Conservation (phyloP, 2,888 invertebrate genomes). For the Camptogramma bilineatum region DNA sequence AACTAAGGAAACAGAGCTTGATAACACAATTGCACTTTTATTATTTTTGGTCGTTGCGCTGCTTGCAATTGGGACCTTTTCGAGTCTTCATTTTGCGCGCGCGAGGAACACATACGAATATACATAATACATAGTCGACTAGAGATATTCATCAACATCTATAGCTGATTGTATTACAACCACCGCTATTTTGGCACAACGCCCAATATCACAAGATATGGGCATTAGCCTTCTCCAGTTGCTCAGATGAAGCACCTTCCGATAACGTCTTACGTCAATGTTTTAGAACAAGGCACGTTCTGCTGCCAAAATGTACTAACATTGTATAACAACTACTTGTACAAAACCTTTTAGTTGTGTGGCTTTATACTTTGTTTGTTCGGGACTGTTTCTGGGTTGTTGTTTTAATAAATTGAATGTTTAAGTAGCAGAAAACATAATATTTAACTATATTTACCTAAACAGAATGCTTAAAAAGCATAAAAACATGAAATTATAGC, state of each 20-base stretch:
- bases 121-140: no score
- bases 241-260: slow-evolving; percentile 18
- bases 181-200: slow-evolving; percentile 4
- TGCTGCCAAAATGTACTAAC: slow-evolving; percentile 24
- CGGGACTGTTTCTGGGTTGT: slow-evolving; percentile 4
- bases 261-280: slow-evolving; percentile 28
- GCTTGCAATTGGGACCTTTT: no score
- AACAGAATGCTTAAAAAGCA: no score
- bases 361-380: slow-evolving; percentile 16
- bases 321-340: slow-evolving; percentile 8
- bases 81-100: no score
- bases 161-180: background rate
- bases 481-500: no score
- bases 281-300: slow-evolving; percentile 25
- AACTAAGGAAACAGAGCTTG: no score
- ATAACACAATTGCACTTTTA: no score
- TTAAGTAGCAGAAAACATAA: background rate
- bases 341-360: slow-evolving; percentile 14
- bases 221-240: slow-evolving; percentile 18
- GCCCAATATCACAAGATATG: slow-evolving; percentile 23
- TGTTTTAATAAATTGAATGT: background rate
- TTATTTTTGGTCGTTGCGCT: no score
- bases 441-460: background rate
- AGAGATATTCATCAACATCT: background rate
- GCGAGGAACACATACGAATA: no score